These are phyloP conservation scores for Thymallus thymallus DNA, from an alignment of 2,113 vertebrate genomes.

Conservation along the genomic window DNA sequence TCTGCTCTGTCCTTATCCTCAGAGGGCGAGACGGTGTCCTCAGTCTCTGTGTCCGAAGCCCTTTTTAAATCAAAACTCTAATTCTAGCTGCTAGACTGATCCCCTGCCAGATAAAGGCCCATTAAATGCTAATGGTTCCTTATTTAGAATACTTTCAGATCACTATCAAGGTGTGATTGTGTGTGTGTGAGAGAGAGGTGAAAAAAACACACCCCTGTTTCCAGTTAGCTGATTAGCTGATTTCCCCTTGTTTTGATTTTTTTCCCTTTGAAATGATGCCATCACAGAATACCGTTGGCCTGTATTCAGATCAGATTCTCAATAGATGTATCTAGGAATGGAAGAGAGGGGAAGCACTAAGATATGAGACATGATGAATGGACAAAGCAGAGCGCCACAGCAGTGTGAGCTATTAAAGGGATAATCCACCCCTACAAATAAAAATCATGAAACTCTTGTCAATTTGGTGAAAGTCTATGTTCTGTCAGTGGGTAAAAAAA, in stretches of 20 bases:
- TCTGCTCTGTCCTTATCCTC: neutral
- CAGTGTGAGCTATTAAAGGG: neutral
- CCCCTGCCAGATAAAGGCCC: conserved; percentile 59
- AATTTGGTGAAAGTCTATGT: too few relatives aligned
- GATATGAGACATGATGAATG: neutral
- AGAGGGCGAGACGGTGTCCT: neutral
- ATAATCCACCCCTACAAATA: too few relatives aligned
- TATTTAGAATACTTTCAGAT: conserved; percentile 66
- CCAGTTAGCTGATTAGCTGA: conserved; percentile 57
- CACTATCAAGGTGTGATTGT: conserved; percentile 41
- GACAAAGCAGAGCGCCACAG: neutral
- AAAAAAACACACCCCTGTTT: conserved; percentile 7
- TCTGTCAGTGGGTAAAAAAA: too few relatives aligned
- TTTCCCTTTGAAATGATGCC: conserved; percentile 46
- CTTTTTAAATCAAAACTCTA: conserved; percentile 52
- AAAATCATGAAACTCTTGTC: too few relatives aligned
- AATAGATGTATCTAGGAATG: neutral
- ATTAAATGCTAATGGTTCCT: conserved; percentile 72
- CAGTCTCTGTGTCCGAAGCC: conserved; percentile 23
- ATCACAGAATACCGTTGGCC: conserved; percentile 19
- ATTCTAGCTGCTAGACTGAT: conserved; percentile 54
- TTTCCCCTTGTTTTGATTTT: conserved; percentile 51
- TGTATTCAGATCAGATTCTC: conserved; percentile 35
- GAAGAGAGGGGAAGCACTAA: neutral
- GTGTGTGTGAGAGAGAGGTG: conserved; percentile 9